Evolutionary conservation across 2,888 invertebrate genomes (phyloP).

Genomic region (Orchesellides sinensis): DNA sequence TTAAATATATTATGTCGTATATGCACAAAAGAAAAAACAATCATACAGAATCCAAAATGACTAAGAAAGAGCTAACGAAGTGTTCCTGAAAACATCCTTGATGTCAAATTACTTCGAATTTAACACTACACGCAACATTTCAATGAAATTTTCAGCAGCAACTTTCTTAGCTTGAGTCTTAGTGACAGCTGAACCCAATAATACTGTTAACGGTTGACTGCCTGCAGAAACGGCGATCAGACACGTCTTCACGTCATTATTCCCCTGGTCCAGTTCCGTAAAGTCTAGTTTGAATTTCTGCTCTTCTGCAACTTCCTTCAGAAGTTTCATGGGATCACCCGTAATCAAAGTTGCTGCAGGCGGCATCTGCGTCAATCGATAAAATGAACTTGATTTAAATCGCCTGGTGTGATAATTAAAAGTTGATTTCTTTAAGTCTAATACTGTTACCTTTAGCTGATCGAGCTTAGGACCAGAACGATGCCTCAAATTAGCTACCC

Average conservation of each 20-base stretch:
- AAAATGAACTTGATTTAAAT: background rate
- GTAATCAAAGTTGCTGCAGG: background rate
- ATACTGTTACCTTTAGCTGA: conserved; percentile 37
- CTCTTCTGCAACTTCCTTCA: conserved; percentile 69
- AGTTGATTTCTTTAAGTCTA: background rate
- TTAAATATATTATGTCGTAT: too few relatives aligned
- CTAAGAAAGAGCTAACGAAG: too few relatives aligned
- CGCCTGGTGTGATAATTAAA: background rate
- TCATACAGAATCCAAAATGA: too few relatives aligned
- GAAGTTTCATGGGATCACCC: conserved; percentile 49
- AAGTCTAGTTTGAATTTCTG: conserved; percentile 71
- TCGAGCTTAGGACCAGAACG: conserved; percentile 56
- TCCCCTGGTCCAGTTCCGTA: conserved; percentile 63
- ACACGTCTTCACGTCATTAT: conserved; percentile 47
- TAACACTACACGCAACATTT: conserved; percentile 33
- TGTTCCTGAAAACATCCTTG: background rate
- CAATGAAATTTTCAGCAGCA: conserved; percentile 59
- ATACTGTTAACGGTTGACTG: conserved; percentile 65
- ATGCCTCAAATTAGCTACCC: conserved; percentile 29
- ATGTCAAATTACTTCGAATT: conserved; percentile 10
- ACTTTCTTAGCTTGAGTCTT: conserved; percentile 65
- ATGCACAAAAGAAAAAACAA: background rate
- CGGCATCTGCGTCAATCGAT: background rate
- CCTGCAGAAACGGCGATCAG: conserved; percentile 58
- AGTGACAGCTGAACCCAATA: conserved; percentile 67